Base-by-base conservation (phyloP, 2,888 invertebrate genomes). In the Drosophila testacea region DNA sequence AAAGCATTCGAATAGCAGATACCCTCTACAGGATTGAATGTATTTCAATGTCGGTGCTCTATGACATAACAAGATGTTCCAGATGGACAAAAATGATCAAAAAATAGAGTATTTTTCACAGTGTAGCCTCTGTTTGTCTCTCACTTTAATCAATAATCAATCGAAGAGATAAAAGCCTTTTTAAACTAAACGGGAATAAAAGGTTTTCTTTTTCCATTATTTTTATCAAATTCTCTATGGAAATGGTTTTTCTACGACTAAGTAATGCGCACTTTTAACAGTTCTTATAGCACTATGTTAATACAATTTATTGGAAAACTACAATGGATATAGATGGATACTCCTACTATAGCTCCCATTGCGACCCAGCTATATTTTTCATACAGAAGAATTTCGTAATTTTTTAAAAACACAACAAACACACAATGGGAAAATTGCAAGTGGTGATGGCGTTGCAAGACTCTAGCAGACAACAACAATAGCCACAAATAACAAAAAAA, bases 341-440 rank as follows among this genome's bases (percentile, higher is more conserved):
- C 36, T n/a, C 52, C 47, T 30, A 9, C 47, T 27, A 32, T 30
- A 30, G 46, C 10, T 22, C 6, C 47, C 32, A 32, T 30, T 38
- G 56, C n/a, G 10, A 41, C 6, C 27, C 28, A 60, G 56, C 46
- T 68, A 42, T 51, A 51, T 62, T 66, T 79, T 39, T 30, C 41
- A 46, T 42, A 48, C 63, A 41, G 36, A 52, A 67, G 77, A 80
- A 78, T 78, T 78, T 80, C 81, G 81, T 80, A 78, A 78, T 80
- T 80, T 80, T 62, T 22, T 38, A 54, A 69, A 76, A 47, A 52
- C 36, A 32, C 36, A 32, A 77, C 68, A 72, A 63, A 56, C 63
- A 63, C 46, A 76, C 77, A 80, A 78, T 78, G 73, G 61, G 56
- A 67, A 78, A 75, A 76, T 57, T 75, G 67, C 64, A 73, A 77